Evolutionary conservation across 2,113 vertebrate genomes (phyloP).

Genomic region (Tachycineta bicolor): DNA sequence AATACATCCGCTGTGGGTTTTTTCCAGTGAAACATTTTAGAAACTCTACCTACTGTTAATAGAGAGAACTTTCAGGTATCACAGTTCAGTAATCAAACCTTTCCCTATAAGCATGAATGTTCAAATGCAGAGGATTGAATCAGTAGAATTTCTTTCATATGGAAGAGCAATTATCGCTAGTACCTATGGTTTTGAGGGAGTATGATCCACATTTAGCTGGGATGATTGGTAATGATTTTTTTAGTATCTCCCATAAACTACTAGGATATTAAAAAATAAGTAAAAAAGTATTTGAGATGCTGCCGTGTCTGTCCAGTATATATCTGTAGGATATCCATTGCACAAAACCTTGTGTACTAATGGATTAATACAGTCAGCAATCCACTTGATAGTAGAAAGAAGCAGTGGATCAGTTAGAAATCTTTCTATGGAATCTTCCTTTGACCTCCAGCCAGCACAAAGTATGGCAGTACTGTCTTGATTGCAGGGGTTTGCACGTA

Average conservation of each 20-base stretch:
- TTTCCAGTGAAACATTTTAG: background rate
- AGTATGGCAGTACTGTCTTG: background rate
- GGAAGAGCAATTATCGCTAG: background rate
- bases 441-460: background rate
- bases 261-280: background rate
- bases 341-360: background rate
- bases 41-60: background rate
- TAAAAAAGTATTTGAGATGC: background rate
- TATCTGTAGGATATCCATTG: background rate
- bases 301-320: background rate
- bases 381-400: background rate
- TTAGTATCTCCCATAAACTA: background rate
- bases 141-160: background rate
- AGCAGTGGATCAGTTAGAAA: background rate
- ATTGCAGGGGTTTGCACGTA: background rate
- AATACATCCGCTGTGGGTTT: background rate
- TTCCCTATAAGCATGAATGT: background rate
- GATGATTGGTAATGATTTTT: background rate
- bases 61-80: background rate
- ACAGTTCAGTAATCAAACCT: background rate
- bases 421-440: background rate
- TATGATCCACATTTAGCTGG: background rate
- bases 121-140: background rate
- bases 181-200: background rate
- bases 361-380: background rate